Evolutionary conservation across 2,888 invertebrate genomes (phyloP), one percentile per base, ranked within the genome.

Genomic region (Cryptocephalus primarius): DNA sequence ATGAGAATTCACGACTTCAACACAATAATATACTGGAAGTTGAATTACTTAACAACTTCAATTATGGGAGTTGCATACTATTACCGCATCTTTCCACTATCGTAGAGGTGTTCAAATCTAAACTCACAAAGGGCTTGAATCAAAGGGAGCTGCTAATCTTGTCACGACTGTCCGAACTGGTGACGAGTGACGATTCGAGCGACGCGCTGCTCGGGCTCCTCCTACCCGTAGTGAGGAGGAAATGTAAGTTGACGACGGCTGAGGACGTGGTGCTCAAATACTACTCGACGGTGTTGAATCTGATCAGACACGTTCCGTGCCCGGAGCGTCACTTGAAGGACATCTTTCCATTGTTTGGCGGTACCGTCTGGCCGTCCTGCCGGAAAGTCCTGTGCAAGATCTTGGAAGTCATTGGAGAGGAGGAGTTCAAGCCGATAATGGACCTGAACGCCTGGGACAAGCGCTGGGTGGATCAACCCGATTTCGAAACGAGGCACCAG

Each of bases 401-500:
- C 12, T 67, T 88, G 9, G 65, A 71, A 13, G 76, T 76, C 8
- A 78, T 87, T 46, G 71, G 71, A 48, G 70, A 73, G 9, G 54
- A 69, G 10, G 49, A 58, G 39, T 54, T 63, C 4, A 55, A 48
- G 40, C 72, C 75, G 45, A 73, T 77, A 45, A 64, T 66, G 6
- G 79, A 85, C 65, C 75, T 95, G 57, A 96, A 96, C 69, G 83
- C 94, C 0, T 93, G 83, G 76, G 88, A 95, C 68, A 76, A 78
- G 40, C 80, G 83, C 52, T 88, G 88, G 82, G 77, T 95, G n/a
- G 94, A 95, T 58, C 94, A 96, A 64, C 93, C 95, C 0, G 92
- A 96, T 70, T 93, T 88, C 60, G 82, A 87, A 50, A 76, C 76
- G 57, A 77, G 96, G 56, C 73, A 94, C 14, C 80, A 84, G 45